Conservation (phyloP, 2,797 vertebrate genomes). For the Melanogrammus aeglefinus region DNA sequence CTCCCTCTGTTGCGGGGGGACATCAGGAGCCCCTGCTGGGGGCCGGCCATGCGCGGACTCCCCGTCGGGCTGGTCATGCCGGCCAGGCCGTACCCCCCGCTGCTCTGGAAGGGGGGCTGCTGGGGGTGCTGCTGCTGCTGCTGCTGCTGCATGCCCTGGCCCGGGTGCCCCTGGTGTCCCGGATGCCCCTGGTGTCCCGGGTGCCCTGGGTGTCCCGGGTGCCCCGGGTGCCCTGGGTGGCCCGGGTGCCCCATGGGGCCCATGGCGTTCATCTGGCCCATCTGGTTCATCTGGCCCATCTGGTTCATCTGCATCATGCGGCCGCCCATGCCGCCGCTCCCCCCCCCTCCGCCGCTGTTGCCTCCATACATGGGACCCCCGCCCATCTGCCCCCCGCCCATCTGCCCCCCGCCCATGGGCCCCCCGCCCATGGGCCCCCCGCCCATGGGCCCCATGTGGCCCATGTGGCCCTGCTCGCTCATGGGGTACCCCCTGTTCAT, state of each 20-base stretch:
- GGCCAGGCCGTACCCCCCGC: slow-evolving; percentile 80
- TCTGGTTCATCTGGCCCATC: slow-evolving; percentile 71
- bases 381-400: slow-evolving; percentile 74
- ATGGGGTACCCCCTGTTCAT: slow-evolving; percentile 79
- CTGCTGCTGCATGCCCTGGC: slow-evolving; percentile 62
- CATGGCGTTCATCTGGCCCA: slow-evolving; percentile 54
- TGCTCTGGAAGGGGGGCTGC: slow-evolving; percentile 83
- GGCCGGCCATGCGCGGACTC: slow-evolving; percentile 84
- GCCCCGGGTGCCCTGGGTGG: slow-evolving; percentile 23
- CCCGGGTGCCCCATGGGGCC: slow-evolving; percentile 67
- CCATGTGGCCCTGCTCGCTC: slow-evolving; percentile 78
- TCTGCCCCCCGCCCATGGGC: slow-evolving; percentile 56
- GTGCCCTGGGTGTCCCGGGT: no score
- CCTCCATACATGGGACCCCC: slow-evolving; percentile 73
- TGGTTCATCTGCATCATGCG: slow-evolving; percentile 76
- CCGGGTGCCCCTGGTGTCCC: slow-evolving; percentile 5
- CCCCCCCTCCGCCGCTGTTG: slow-evolving; percentile 42
- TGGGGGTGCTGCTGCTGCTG: slow-evolving; percentile 62
- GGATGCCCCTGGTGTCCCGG: no score
- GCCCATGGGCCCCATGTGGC: slow-evolving; percentile 55
- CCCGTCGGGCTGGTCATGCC: slow-evolving; percentile 88
- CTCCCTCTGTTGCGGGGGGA: slow-evolving; percentile 90
- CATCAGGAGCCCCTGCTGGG: slow-evolving; percentile 86
- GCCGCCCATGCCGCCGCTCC: slow-evolving; percentile 59
- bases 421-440: slow-evolving; percentile 32